Evolutionary conservation across 2,888 invertebrate genomes (phyloP).

Genomic region (Plusia festucae): DNA sequence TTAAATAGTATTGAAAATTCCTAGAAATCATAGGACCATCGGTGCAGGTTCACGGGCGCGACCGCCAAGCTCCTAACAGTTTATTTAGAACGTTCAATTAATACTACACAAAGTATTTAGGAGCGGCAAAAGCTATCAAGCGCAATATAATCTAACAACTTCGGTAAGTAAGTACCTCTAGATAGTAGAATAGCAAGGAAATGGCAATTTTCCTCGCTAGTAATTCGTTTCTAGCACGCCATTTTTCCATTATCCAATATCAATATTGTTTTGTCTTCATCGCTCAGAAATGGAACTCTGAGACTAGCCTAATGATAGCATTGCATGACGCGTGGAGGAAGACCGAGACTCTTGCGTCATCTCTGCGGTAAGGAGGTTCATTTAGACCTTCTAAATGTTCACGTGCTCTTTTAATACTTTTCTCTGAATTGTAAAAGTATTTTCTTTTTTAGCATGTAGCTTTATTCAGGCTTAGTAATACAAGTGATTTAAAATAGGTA

Average conservation of each 20-base stretch:
- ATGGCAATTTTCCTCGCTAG: conserved; percentile 81
- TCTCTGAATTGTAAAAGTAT: no score
- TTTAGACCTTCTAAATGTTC: conserved; percentile 23
- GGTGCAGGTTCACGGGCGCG: background rate
- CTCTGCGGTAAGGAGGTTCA: conserved; percentile 25
- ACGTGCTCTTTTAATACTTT: background rate
- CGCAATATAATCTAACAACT: conserved; percentile 56
- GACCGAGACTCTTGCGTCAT: conserved; percentile 23
- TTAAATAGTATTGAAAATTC: background rate
- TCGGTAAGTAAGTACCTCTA: conserved; percentile 72
- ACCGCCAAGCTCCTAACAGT: background rate
- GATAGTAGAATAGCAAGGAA: conserved; percentile 80
- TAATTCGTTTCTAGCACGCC: conserved; percentile 84
- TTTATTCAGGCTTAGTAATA: no score
- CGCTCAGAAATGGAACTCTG: conserved; percentile 78
- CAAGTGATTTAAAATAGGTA: no score
- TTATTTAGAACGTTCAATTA: conserved; percentile 23
- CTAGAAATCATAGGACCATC: background rate
- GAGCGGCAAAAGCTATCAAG: conserved; percentile 55
- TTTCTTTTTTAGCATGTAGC: no score
- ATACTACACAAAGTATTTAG: conserved; percentile 29
- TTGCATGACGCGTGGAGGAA: conserved; percentile 74
- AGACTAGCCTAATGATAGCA: conserved; percentile 82
- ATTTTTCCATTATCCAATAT: conserved; percentile 88
- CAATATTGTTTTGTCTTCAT: conserved; percentile 88